phyloP scores from a whole-genome alignment of 2,797 vertebrate genomes.

The Melanotaenia boesemani region DNA sequence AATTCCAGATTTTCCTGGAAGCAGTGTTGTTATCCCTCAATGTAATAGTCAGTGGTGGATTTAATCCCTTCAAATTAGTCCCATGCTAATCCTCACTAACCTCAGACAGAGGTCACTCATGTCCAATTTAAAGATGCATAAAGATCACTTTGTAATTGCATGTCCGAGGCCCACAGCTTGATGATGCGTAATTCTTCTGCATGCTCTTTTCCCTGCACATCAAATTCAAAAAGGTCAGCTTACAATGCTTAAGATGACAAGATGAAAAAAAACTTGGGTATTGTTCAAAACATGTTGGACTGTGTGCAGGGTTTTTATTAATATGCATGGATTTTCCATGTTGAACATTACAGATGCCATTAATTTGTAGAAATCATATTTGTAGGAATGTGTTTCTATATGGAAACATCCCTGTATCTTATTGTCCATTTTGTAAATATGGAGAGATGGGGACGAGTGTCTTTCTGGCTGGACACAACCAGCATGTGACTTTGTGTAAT shows the following conservation, averaged over 20 bases:
- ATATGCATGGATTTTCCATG: not conserved
- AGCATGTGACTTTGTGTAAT: conserved; percentile 58
- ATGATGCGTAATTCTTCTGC: conserved; percentile 44
- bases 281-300: not conserved
- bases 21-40: conserved; percentile 77
- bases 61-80: conserved; percentile 85
- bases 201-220: conserved; percentile 39
- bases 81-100: conserved; percentile 80
- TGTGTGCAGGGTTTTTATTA: not conserved
- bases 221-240: conserved; percentile 25
- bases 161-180: conserved; percentile 48
- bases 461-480: conserved; percentile 36
- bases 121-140: conserved; percentile 76
- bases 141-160: conserved; percentile 68
- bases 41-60: conserved; percentile 77
- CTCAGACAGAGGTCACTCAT: conserved; percentile 78
- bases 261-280: not conserved
- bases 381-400: not conserved
- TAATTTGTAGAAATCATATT: not conserved
- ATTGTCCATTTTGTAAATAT: not conserved
- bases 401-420: not conserved
- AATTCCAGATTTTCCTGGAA: conserved; percentile 81
- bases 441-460: not conserved
- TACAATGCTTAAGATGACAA: not conserved
- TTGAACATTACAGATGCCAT: not conserved